Base-by-base conservation (phyloP, 2,888 invertebrate species). In the Sminthurinus aureus region DNA sequence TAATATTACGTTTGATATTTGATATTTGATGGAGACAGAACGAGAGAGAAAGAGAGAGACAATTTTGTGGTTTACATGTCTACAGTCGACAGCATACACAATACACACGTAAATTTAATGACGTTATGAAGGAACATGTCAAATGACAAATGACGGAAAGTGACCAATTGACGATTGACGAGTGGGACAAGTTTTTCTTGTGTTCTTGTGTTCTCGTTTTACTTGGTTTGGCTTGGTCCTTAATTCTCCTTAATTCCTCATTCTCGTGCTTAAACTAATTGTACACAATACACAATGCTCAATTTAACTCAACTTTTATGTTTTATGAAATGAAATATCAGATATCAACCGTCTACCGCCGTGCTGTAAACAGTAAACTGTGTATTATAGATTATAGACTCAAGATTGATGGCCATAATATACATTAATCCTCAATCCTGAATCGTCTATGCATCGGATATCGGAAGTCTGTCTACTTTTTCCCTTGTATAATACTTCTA, bases 111-210 rank as follows among this genome's bases (percentile, higher is more conserved):
- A 38, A 38, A 38, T 38, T 38, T 38, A 38, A 38, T 38, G 38
- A 38, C 6, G 38, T 38, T 38, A 38, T 38, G 38, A 38, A 38
- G 38, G 38, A 38, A 38, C 38, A 38, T 38, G 38, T 38, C 38
- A 38, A 22, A 71, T 71, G 24, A 52, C 73, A 64, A 83, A 50
- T 79, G 79, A 64, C 50, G 83, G 74, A 79, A 83, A 83, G 83
- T 79, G 75, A 79, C 26, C 66, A 79, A 73, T 79, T 83, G 74
- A 74, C 79, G 83, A 73, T 79, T 83, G 74, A 74, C 83, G 79
- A 75, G 79, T 79, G 79, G 74, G 73, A 79, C 66, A 79, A 83
- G n/a, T 83, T 83, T 83, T 71, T 24, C 24, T 67, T 71, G 13
- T 71, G 24, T 26, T 15, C 15, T 12, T 66, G 11, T 15, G n/a